phyloP scores from a whole-genome alignment of 2,797 vertebrate species.

The Enteromius paludinosus region DNA sequence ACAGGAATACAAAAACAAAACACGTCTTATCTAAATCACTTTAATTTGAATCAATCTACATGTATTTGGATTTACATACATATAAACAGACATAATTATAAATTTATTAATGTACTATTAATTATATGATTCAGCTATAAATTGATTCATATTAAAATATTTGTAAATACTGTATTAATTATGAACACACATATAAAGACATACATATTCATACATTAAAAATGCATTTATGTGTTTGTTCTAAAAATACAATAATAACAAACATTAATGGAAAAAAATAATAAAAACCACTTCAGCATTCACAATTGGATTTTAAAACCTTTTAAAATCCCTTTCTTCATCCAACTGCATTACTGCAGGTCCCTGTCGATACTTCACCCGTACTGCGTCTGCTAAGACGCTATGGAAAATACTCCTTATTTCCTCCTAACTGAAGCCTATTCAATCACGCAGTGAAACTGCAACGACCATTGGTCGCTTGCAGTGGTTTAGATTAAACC shows the following conservation, averaged over 20 bases:
- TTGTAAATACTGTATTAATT: background rate
- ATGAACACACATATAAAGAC: background rate
- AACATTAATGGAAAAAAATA: background rate
- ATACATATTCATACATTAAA: background rate
- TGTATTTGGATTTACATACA: background rate
- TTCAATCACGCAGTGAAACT: too few relatives aligned
- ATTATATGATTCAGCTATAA: background rate
- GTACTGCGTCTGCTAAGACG: too few relatives aligned
- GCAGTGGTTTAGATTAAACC: too few relatives aligned
- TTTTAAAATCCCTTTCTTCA: background rate
- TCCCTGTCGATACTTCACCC: too few relatives aligned
- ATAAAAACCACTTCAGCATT: background rate
- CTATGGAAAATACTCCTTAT: too few relatives aligned
- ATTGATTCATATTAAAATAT: background rate
- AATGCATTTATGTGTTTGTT: background rate
- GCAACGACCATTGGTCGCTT: too few relatives aligned
- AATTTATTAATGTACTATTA: background rate
- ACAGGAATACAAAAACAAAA: conserved; percentile 1
- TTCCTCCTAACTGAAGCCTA: too few relatives aligned
- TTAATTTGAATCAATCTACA: background rate
- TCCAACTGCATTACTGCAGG: background rate
- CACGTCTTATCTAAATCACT: background rate
- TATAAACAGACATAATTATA: background rate
- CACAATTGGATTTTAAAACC: background rate
- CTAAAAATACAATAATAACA: background rate